phyloP scores from a whole-genome alignment of 2,888 invertebrate species.

The Apeira syringaria region DNA sequence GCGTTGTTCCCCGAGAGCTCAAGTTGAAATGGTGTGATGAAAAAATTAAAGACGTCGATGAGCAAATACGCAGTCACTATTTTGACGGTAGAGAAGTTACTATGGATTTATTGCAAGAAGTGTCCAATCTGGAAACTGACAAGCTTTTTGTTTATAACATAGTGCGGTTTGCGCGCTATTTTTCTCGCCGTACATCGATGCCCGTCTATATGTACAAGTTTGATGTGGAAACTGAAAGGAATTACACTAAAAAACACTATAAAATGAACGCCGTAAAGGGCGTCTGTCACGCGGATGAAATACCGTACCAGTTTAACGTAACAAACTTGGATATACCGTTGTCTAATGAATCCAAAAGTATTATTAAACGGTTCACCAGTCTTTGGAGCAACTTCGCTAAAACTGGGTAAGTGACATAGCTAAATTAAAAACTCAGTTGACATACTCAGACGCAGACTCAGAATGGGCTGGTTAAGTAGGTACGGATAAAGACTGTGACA shows the following conservation, averaged over 20 bases:
- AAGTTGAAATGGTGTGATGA: conserved; percentile 55
- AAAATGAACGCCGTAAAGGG: conserved; percentile 60
- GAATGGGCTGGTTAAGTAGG: no score
- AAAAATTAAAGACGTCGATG: conserved; percentile 45
- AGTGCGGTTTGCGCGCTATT: conserved; percentile 60
- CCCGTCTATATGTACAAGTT: conserved; percentile 69
- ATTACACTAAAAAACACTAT: conserved; percentile 60
- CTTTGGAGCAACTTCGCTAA: conserved; percentile 69
- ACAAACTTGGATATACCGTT: conserved; percentile 62
- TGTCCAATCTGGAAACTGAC: conserved; percentile 59
- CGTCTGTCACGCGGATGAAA: conserved; percentile 72
- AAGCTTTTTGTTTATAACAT: conserved; percentile 64
- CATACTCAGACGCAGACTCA: no score
- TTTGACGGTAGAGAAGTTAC: conserved; percentile 53
- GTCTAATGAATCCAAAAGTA: conserved; percentile 51
- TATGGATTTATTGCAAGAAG: conserved; percentile 49
- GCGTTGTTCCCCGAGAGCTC: conserved; percentile 68
- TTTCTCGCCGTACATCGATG: conserved; percentile 36
- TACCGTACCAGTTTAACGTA: conserved; percentile 65
- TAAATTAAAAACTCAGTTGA: no score
- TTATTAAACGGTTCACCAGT: conserved; percentile 53
- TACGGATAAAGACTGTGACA: no score
- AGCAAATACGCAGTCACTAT: conserved; percentile 61
- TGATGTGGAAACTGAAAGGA: conserved; percentile 65
- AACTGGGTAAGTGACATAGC: conserved; percentile 66